These are phyloP conservation scores for Neelides folsomi DNA, from an alignment of 2,888 invertebrate species.

Conservation along the genomic window DNA sequence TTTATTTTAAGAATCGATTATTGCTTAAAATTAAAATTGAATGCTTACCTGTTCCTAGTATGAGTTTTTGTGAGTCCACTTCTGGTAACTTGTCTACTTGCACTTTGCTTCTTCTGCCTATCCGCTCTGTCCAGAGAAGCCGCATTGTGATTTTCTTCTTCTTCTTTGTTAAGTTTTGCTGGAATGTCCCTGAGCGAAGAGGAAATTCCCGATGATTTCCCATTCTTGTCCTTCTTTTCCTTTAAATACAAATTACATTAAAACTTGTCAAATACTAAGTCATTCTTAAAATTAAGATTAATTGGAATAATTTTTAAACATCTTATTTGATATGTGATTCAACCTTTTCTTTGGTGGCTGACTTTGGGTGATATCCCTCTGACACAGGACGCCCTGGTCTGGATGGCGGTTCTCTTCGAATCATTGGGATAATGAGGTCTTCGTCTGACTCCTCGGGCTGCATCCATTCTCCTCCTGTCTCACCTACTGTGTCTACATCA, in stretches of 20 bases:
- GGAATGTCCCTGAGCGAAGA: conserved; percentile 32
- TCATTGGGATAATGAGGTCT: neutral
- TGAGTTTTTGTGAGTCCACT: conserved; percentile 18
- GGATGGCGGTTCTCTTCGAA: no score
- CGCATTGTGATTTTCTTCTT: conserved; percentile 14
- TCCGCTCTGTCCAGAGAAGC: conserved; percentile 30
- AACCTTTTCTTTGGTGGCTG: no score
- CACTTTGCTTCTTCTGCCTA: conserved; percentile 17
- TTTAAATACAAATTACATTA: no score
- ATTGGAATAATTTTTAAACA: no score
- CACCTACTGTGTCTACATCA: conserved; percentile 37
- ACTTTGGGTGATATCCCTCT: conserved; percentile 27
- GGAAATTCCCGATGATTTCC: conserved; percentile 21
- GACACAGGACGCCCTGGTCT: conserved; percentile 13
- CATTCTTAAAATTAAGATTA: no score
- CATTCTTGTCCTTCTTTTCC: conserved; percentile 8
- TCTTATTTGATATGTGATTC: no score
- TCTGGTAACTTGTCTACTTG: conserved; percentile 25
- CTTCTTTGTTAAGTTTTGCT: conserved; percentile 23
- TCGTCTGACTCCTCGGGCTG: conserved; percentile 36
- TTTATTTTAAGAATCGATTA: no score
- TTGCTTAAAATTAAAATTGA: no score
- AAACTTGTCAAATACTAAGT: no score
- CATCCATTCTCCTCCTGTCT: conserved; percentile 32
- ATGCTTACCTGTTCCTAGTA: conserved; percentile 20